phyloP scores from a whole-genome alignment of 2,888 invertebrate genomes.

The Pherbina coryleti region DNA sequence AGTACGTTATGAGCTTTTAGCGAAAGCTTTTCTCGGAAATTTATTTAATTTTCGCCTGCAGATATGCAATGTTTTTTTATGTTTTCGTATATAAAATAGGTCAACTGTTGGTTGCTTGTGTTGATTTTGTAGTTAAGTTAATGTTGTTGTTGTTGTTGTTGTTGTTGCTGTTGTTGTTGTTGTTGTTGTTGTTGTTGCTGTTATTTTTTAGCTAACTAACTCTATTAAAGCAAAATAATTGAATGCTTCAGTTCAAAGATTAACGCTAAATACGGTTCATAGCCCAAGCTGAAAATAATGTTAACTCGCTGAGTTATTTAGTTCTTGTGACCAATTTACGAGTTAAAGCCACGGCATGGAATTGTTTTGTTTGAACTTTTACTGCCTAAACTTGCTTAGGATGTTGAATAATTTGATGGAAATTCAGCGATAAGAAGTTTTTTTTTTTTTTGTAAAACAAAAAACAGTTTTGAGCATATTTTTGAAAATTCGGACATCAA shows the following conservation, averaged over 20 bases:
- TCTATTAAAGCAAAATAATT: background rate
- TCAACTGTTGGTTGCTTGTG: background rate
- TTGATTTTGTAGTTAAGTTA: background rate
- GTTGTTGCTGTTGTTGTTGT: conserved; percentile 1
- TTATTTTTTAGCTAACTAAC: conserved; percentile 8
- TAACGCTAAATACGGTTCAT: too few species aligned
- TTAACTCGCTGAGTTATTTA: too few species aligned
- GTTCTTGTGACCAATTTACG: too few species aligned
- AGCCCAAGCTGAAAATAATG: too few species aligned
- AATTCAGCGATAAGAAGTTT: too few species aligned
- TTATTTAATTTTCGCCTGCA: conserved; percentile 19
- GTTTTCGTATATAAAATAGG: background rate
- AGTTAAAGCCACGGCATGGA: too few species aligned
- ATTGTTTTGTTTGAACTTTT: too few species aligned
- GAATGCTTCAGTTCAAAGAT: background rate
- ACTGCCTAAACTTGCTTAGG: too few species aligned
- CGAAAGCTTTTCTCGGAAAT: background rate
- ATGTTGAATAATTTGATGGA: too few species aligned
- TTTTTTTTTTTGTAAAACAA: too few species aligned
- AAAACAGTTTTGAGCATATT: too few species aligned
- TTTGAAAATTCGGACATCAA: too few species aligned
- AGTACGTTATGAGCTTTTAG: background rate
- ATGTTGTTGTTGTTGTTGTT: conserved; percentile 4
- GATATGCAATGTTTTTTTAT: conserved; percentile 20
- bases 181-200: background rate